Conservation (phyloP, 2,888 invertebrate genomes). For the Argyresthia goedartella region DNA sequence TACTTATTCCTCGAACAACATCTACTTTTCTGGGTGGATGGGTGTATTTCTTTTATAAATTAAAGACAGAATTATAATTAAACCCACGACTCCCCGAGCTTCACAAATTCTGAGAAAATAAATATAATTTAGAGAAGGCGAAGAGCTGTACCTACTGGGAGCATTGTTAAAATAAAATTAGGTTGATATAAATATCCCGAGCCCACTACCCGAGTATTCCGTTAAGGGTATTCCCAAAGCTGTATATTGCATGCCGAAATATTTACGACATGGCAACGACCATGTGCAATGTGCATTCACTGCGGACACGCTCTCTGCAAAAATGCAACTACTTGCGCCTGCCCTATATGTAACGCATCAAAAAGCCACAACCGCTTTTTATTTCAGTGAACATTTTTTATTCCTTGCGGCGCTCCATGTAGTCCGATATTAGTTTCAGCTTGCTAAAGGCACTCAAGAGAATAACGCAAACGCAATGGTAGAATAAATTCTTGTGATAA, state of each 20-base stretch:
- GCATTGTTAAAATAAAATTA: constrained; percentile 27
- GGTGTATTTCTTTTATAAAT: too few relatives aligned
- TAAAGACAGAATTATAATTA: too few relatives aligned
- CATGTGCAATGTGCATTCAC: constrained; percentile 32
- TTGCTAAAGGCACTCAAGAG: not conserved
- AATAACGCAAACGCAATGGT: not conserved
- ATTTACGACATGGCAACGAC: constrained; percentile 63
- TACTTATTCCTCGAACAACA: too few relatives aligned
- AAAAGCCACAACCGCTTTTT: not conserved
- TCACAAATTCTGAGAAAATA: too few relatives aligned
- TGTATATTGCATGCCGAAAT: constrained; percentile 65
- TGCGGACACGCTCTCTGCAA: constrained; percentile 33
- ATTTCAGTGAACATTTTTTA: not conserved
- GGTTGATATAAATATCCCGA: constrained; percentile 39
- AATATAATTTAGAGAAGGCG: too few relatives aligned
- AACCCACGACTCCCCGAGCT: too few relatives aligned
- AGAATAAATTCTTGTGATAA: constrained; percentile 3
- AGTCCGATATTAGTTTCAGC: not conserved
- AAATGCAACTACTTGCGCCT: constrained; percentile 44
- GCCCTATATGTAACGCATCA: constrained; percentile 4
- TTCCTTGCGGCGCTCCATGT: too few relatives aligned
- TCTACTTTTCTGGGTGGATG: too few relatives aligned
- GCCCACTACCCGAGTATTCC: constrained; percentile 59
- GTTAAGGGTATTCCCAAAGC: constrained; percentile 66
- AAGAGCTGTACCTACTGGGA: too few relatives aligned